Percentiles rank a stretch among this genome's conserved stretches.
These are phyloP conservation scores for Eustalomyia histrio DNA, from an alignment of 2,888 invertebrate species.

Conservation along the genomic window DNA sequence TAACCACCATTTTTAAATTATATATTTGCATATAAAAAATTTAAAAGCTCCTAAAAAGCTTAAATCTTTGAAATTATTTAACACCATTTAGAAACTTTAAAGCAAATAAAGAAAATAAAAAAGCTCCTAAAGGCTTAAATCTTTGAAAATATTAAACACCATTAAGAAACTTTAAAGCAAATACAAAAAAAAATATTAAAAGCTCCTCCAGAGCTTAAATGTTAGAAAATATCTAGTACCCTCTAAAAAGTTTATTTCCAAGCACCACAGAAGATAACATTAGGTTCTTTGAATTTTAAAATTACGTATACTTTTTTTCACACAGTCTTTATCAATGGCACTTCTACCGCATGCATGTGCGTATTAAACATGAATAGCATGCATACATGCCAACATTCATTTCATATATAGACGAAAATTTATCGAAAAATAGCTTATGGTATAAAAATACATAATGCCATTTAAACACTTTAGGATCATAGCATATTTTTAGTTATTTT, in stretches of 20 bases:
- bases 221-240: too few relatives aligned
- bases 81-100: too few relatives aligned
- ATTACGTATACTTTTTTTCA: background rate
- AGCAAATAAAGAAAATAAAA: too few relatives aligned
- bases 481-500: slow-evolving; percentile 30
- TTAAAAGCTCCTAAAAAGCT: background rate
- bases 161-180: too few relatives aligned
- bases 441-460: slow-evolving; percentile 18
- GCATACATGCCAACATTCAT: background rate
- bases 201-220: too few relatives aligned
- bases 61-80: background rate
- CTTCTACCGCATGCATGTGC: background rate
- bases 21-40: background rate
- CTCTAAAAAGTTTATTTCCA: too few relatives aligned
- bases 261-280: too few relatives aligned
- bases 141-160: too few relatives aligned
- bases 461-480: slow-evolving; percentile 45
- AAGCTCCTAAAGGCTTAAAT: too few relatives aligned
- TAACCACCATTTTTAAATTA: too few relatives aligned
- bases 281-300: too few relatives aligned
- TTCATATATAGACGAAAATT: slow-evolving; percentile 2
- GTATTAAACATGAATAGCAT: background rate
- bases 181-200: too few relatives aligned
- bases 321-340: background rate
- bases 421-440: slow-evolving; percentile 12